Evolutionary conservation across 2,113 vertebrate species (phyloP), one percentile per base, ranked within the genome.

Genomic region (Maccullochella peelii): DNA sequence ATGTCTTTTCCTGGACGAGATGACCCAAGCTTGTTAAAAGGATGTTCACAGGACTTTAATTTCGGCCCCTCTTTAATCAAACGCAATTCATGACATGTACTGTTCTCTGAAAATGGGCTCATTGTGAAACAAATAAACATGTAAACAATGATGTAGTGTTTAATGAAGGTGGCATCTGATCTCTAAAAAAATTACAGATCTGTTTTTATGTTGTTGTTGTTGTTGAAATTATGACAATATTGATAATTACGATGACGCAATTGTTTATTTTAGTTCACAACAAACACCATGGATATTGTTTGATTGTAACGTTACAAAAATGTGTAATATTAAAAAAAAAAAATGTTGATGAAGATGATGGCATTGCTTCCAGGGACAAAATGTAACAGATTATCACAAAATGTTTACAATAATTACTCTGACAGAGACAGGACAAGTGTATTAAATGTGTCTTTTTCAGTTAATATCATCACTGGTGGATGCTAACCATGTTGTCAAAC

Each of bases 31-130:
- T 91, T 84, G 86, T 90, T 89, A 76, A 81, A 87, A 77, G 40
- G 73, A 92, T 77, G 84, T 80, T 52, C 73, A 62, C 57, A 78
- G 72, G 63, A 85, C 57, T 77, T 88, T 88, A 66, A 76, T 86
- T 71, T 79, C n/a, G 42, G 81, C 58, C 49, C 12, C 47, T 86
- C 74, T 92, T 94, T 87, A 92, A 94, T 91, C 87, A 91, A 80
- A 92, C 73, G 77, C 78, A 84, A 93, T 88, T 88, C 14, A 83
- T 87, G 80, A 61, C 83, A 77, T 85, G 33, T 6, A 54, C 73
- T 71, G 71, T 80, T 58, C 68, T 78, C 70, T 74, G 36, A 83
- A 88, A 83, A 86, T 63, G 50, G 78, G 40, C 85, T 84, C 76
- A 75, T 85, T 88, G 68, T 69, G 61, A 77, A 58, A 82, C 77